phyloP scores from a whole-genome alignment of 1,140 invertebrate genomes.

The Papilio polyxenes region DNA sequence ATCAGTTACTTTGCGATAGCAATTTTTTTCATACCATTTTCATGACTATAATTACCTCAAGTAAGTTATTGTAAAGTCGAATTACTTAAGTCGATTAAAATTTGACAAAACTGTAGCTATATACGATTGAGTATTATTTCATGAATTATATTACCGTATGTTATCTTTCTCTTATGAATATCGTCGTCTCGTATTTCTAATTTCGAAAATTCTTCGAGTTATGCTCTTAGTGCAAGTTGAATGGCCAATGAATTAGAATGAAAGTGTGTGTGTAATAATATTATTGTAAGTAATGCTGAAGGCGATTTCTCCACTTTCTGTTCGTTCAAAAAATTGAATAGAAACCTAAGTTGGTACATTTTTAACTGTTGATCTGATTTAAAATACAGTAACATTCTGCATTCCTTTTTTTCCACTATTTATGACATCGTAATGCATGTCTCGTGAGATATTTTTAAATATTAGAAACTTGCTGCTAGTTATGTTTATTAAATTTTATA shows the following conservation, averaged over 20 bases:
- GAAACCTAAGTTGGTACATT: no score
- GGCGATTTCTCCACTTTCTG: conserved; percentile 50
- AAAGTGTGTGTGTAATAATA: conserved; percentile 36
- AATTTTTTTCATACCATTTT: no score
- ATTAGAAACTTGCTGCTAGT: no score
- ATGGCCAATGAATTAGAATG: conserved; percentile 38
- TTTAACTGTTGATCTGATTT: no score
- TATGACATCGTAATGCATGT: no score
- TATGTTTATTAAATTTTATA: not conserved
- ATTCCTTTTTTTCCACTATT: no score
- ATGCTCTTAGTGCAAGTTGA: conserved; percentile 32
- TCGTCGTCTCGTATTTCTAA: not conserved
- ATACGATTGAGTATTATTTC: not conserved
- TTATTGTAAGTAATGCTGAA: conserved; percentile 37
- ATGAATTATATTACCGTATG: not conserved
- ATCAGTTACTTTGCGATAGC: no score
- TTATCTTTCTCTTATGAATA: not conserved
- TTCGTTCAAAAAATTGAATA: not conserved
- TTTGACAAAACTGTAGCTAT: not conserved
- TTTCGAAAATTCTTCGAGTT: conserved; percentile 13
- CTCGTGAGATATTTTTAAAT: no score
- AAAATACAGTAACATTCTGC: no score
- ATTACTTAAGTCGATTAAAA: no score
- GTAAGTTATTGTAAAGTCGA: no score
- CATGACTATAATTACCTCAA: no score